A percentile compares a stretch with the other conserved stretches of the same genome.
These are phyloP conservation scores for Ciconia nigra DNA, from an alignment of 2,797 vertebrate species.

Conservation along the genomic window DNA sequence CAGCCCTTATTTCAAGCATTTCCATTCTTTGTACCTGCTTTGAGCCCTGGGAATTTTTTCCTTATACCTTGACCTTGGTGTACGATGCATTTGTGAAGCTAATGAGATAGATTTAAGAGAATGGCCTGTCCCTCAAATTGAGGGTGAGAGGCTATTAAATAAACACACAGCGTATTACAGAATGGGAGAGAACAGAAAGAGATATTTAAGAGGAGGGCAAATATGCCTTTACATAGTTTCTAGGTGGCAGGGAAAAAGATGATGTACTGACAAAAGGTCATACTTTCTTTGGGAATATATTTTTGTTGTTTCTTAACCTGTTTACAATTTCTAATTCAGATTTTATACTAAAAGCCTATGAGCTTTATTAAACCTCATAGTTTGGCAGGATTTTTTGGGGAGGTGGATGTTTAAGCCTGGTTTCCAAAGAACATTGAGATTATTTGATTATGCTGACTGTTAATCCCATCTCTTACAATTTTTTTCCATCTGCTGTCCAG, in stretches of 20 bases:
- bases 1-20: constrained; percentile 26
- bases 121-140: not conserved
- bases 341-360: not conserved
- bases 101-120: constrained; percentile 36
- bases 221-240: not conserved
- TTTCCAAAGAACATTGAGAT: not conserved
- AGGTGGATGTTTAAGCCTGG: not conserved
- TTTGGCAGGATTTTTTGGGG: not conserved
- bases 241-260: not conserved
- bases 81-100: constrained; percentile 1
- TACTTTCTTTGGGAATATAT: not conserved
- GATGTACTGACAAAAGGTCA: not conserved
- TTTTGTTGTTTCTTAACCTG: not conserved
- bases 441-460: not conserved
- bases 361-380: not conserved
- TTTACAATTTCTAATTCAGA: not conserved
- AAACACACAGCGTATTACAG: not conserved
- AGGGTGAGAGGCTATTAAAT: constrained; percentile 17
- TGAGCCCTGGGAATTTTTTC: constrained; percentile 8
- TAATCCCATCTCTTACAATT: not conserved
- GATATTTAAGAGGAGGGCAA: not conserved
- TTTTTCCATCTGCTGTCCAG: not conserved
- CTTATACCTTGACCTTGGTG: constrained; percentile 6
- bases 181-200: not conserved
- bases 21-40: constrained; percentile 13